Percentiles rank a stretch among this genome's conserved stretches.
Conservation (phyloP, 2,113 vertebrate genomes). For the Mesitornis unicolor region DNA sequence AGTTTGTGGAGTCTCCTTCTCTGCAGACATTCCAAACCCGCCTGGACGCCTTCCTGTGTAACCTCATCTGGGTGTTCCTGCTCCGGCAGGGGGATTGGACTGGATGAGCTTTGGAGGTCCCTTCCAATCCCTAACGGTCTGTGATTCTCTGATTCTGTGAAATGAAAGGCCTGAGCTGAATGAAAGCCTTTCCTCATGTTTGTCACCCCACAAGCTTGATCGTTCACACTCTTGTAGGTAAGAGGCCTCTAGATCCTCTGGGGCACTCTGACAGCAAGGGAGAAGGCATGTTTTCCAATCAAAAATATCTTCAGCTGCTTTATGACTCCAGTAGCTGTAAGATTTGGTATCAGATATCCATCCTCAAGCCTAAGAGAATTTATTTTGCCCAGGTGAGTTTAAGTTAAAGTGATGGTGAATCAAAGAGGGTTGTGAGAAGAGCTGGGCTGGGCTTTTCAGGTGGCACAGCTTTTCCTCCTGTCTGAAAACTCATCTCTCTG, state of each 20-base stretch:
- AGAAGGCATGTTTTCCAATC: not conserved
- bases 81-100: too few species aligned
- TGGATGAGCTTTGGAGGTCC: too few species aligned
- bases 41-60: too few species aligned
- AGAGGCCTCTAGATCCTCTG: not conserved
- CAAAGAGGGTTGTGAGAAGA: not conserved
- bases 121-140: too few species aligned
- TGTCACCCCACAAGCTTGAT: not conserved
- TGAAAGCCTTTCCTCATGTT: not conserved
- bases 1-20: too few species aligned
- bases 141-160: too few species aligned
- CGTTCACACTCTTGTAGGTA: not conserved
- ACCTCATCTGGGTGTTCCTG: too few species aligned
- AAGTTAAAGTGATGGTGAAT: not conserved
- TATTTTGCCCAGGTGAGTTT: not conserved
- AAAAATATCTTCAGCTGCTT: not conserved
- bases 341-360: not conserved
- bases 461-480: not conserved
- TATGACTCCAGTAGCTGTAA: not conserved
- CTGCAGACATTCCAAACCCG: too few species aligned
- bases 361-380: not conserved
- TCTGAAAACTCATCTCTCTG: not conserved
- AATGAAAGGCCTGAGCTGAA: not conserved
- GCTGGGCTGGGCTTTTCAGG: not conserved
- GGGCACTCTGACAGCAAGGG: not conserved